Percentiles rank a stretch among this genome's conserved stretches.
phyloP scores from a whole-genome alignment of 2,888 invertebrate species.

The Macrosiphum euphorbiae region DNA sequence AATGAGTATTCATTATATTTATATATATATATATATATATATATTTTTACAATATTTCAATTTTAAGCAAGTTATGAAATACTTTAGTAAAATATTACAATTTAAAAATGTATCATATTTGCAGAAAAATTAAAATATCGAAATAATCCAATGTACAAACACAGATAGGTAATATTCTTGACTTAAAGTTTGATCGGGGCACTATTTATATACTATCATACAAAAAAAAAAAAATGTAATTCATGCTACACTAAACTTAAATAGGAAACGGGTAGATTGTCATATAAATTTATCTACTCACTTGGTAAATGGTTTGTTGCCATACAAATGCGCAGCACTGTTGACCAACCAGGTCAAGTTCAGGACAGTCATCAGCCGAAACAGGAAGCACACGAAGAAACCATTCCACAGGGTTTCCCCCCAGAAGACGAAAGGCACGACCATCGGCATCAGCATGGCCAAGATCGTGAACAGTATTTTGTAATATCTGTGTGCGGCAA shows the following conservation, averaged over 20 bases:
- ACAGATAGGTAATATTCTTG: neutral
- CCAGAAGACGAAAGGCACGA: constrained; percentile 79
- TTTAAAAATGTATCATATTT: neutral
- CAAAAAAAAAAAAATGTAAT: neutral
- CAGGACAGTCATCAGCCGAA: constrained; percentile 77
- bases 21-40: too few species aligned
- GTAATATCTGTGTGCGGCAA: constrained; percentile 74
- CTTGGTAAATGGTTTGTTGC: constrained; percentile 83
- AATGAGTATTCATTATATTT: too few species aligned
- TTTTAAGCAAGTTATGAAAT: neutral
- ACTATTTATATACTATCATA: neutral
- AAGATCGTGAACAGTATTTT: constrained; percentile 74
- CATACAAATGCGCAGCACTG: constrained; percentile 84
- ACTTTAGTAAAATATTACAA: neutral
- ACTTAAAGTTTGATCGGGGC: neutral
- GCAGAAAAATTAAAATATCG: neutral
- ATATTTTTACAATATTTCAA: neutral
- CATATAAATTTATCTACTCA: constrained; percentile 69
- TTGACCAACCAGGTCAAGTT: constrained; percentile 88
- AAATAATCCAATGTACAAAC: neutral
- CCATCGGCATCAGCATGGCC: constrained; percentile 76
- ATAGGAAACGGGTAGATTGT: neutral
- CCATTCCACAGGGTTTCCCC: constrained; percentile 77
- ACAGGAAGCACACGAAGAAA: constrained; percentile 75
- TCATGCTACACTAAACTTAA: neutral